A percentile compares a stretch with the other conserved stretches of the same genome.
Evolutionary conservation across 1,140 invertebrate genomes (phyloP).

Genomic region (Drosophila ambigua): DNA sequence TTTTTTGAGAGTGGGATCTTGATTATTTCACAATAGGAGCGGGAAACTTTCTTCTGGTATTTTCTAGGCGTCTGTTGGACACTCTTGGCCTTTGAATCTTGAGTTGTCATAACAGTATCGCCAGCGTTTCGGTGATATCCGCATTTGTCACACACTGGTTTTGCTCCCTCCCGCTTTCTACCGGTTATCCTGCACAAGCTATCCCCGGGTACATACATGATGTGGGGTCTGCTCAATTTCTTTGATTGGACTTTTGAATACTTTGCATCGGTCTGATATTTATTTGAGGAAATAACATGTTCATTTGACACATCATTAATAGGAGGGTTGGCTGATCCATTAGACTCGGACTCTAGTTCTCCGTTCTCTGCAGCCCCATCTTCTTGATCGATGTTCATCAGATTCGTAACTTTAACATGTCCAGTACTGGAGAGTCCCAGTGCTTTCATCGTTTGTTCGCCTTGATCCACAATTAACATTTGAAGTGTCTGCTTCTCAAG

Average conservation of each 20-base stretch:
- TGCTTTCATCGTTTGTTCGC: too few relatives aligned
- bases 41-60: too few relatives aligned
- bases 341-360: background rate
- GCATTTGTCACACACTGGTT: too few relatives aligned
- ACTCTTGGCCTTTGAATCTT: too few relatives aligned
- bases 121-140: too few relatives aligned
- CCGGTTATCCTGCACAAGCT: background rate
- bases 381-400: background rate
- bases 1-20: too few relatives aligned
- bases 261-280: slow-evolving; percentile 45
- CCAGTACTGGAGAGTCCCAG: too few relatives aligned
- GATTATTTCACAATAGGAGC: too few relatives aligned
- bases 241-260: slow-evolving; percentile 22
- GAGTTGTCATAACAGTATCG: too few relatives aligned
- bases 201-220: background rate
- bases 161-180: too few relatives aligned
- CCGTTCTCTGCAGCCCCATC: background rate
- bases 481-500: background rate
- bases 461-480: background rate
- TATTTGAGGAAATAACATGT: slow-evolving; percentile 51
- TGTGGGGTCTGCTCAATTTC: background rate
- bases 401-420: too few relatives aligned
- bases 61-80: too few relatives aligned
- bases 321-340: background rate
- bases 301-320: slow-evolving; percentile 39